Evolutionary conservation across 2,797 vertebrate species (phyloP), one percentile per base, ranked within the genome.

Genomic region (Decapterus maruadsi): DNA sequence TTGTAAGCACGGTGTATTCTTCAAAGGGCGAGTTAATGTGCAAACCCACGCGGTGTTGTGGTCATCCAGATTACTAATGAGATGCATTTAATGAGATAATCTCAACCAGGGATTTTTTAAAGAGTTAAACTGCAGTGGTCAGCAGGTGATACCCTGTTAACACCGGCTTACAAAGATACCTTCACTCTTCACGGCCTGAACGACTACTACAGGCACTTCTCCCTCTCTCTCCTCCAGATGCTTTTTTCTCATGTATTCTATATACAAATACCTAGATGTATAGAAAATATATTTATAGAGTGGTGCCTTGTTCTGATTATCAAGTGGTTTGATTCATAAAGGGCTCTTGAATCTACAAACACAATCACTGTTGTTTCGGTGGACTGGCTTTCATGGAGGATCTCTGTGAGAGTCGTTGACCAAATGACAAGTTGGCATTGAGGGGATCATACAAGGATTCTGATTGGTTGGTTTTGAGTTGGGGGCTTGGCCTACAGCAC

Each of bases 281-380:
- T 89, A 89, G 85, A 85, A 80, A 83, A 86, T 91, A 80, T 94
- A 94, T 94, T 94, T 95, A 95, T 93, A 91, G 80, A 81, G 84
- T 72, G 84, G 90, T 94, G 93, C 91, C 90, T 94, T 93, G 82
- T 88, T 91, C 78, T 81, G 78, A 90, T 43, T 71, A 90, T 90
- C 76, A 72, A 68, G 72, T 55, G 65, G 71, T 77, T 84, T 73
- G 68, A 66, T 85, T 83, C 60, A 66, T 85, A 75, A 93, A 91
- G 81, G 70, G 85, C 83, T 92, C 63, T 73, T 57, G 61, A 75
- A 62, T 84, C 62, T 81, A 71, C 43, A 58, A 75, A 83, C 55
- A 60, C 70, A 81, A 68, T 73, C 68, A 51, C 38, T 46, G 36
- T 46, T 72, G 46, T 72, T 65, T 58, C 56, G 19, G 54, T 58